Evolutionary conservation across 2,888 invertebrate species (phyloP), one percentile per base, ranked within the genome.

Genomic region (Epinotia demarniana): DNA sequence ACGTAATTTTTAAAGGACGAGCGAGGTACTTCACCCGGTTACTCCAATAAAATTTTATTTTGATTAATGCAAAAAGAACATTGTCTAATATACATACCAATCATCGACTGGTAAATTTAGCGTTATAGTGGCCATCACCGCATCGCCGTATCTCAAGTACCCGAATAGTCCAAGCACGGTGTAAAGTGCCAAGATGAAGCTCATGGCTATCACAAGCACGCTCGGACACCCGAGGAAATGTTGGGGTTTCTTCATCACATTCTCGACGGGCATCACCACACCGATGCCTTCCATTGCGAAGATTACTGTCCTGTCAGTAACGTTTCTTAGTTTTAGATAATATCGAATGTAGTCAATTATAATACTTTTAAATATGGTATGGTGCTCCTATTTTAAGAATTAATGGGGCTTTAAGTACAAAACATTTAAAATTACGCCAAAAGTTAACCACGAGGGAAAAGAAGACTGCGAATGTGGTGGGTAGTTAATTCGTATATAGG

Each of bases 261-360:
- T 99, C 88, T 99, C 98, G 13, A 99, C 96, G 0, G 99, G 99
- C 95, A 99, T 96, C 18, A 99, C 97, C 68, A 97, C 97, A 71
- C 98, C 98, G 79, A 99, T 99, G 73, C 98, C 98, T 94, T 99
- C 99, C 96, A 99, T 99, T 33, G 99, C 98, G 88, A 99, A 99
- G 82, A 99, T 97, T 1, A 98, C 99, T 6, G 99, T 99, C 43
- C 99, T 95, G 85, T 49, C 49, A 13, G 12, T 46, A 46, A 46
- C 2, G 1, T 13, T 46, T 46, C 1, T 46, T 12, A 46, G 11
- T 27, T 27, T 27, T 3, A 27, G 23, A 3, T 27, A 2, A 27
- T 27, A 27, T 27, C 39, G 39, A 39, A 39, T 39, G 39, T 39
- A 39, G 39, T 9, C 9, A 33, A 8, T 8, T 33, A 8, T 8